Evolutionary conservation across 2,888 invertebrate species (phyloP), one percentile per base, ranked within the genome.

Genomic region (Chrysodeixis includens): DNA sequence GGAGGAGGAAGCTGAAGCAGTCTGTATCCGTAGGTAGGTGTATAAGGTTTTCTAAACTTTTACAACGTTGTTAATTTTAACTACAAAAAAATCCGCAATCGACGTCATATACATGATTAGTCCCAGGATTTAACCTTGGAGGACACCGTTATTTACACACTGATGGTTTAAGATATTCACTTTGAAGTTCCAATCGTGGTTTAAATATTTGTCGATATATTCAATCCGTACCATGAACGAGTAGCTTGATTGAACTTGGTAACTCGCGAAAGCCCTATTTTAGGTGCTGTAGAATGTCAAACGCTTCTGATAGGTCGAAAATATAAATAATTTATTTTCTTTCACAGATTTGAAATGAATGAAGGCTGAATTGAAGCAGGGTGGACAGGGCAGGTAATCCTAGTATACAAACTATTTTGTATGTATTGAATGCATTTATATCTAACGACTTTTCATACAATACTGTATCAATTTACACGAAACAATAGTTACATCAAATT

Each of bases 1-100:
- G 93, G 81, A 72, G 81, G 87, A 84, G 91, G 78, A 90, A 92
- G 84, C 87, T 92, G 80, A 87, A 87, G 74, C 83, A 81, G 66
- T 82, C 81, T 55, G 81, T 81, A 46, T 81, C 79, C 67, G 72
- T 82, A 72, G 79, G 81, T 82, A 68, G 69, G 74, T 46, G 16
- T 10, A 16, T 3, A 4, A 22, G 6, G n/a, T n/a, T n/a, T n/a
- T n/a, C n/a, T n/a, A n/a, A n/a, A n/a, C n/a, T n/a, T n/a, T n/a
- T n/a, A n/a, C n/a, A n/a, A n/a, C n/a, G n/a, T n/a, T n/a, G n/a
- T n/a, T n/a, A n/a, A n/a, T n/a, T n/a, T n/a, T n/a, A n/a, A n/a
- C n/a, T n/a, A n/a, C n/a, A n/a, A n/a, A n/a, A n/a, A n/a, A n/a
- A n/a, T n/a, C n/a, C n/a, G n/a, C n/a, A n/a, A n/a, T n/a, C n/a